These are phyloP conservation scores for Archocentrus centrarchus DNA, from an alignment of 2,113 vertebrate genomes.

Conservation along the genomic window DNA sequence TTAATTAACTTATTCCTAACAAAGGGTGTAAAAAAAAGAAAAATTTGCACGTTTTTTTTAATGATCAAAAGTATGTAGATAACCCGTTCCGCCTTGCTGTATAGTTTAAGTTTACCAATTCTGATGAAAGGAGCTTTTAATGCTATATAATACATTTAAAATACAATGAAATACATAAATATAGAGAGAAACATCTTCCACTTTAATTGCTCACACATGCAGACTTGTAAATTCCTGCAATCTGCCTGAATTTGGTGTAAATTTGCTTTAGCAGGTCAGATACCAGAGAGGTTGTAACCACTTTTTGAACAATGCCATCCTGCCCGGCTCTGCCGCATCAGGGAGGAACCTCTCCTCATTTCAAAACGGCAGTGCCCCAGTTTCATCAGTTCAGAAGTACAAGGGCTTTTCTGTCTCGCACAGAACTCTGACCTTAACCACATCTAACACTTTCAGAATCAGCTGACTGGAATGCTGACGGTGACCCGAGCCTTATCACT, in stretches of 20 bases:
- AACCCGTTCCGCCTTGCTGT: background rate
- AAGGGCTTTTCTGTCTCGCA: background rate
- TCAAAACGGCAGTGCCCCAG: too few relatives aligned
- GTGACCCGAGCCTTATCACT: constrained; percentile 1
- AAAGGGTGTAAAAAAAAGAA: background rate
- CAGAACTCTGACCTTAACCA: background rate
- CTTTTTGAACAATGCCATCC: too few relatives aligned
- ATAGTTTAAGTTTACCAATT: background rate
- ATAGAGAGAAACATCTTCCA: too few relatives aligned
- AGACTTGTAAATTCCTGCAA: too few relatives aligned
- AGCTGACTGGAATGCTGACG: background rate
- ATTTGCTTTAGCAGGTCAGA: too few relatives aligned
- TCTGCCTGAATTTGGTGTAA: too few relatives aligned
- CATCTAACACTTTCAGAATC: background rate
- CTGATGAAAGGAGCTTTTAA: background rate
- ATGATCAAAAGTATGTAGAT: background rate
- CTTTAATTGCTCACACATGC: too few relatives aligned
- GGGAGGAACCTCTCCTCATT: too few relatives aligned
- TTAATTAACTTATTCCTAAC: background rate
- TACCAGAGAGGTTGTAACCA: too few relatives aligned
- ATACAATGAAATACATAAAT: background rate
- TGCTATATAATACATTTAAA: background rate
- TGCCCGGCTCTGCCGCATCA: too few relatives aligned
- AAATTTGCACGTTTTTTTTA: background rate
- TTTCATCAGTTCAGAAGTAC: too few relatives aligned